Percentiles rank a stretch among this genome's conserved stretches.
These are phyloP conservation scores for Paramisgurnus dabryanus DNA, from an alignment of 2,113 vertebrate genomes.

Conservation along the genomic window DNA sequence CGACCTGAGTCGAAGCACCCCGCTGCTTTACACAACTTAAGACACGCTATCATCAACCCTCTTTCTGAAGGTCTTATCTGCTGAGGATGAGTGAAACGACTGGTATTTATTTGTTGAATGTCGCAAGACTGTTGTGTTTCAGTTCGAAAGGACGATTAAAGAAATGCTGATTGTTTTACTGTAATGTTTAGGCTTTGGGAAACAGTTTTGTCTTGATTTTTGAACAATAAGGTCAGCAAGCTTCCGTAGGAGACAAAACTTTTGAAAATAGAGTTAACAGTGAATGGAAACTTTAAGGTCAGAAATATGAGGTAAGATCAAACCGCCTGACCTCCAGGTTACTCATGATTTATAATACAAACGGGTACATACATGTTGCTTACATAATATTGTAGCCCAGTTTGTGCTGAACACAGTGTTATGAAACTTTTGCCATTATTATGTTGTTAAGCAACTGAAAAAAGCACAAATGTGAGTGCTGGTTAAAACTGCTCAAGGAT, in stretches of 20 bases:
- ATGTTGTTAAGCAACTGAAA: too few species aligned
- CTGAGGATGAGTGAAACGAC: slow-evolving; percentile 3
- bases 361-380: too few species aligned
- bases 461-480: too few species aligned
- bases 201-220: neutral
- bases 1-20: slow-evolving; percentile 8
- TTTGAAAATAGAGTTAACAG: neutral
- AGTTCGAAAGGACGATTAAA: slow-evolving; percentile 1
- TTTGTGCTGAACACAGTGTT: too few species aligned
- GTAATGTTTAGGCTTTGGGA: neutral
- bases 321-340: too few species aligned
- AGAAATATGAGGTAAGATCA: neutral
- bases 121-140: neutral
- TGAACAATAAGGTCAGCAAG: neutral
- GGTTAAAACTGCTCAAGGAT: too few species aligned
- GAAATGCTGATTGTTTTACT: neutral
- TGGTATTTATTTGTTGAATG: neutral
- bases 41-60: slow-evolving; percentile 9
- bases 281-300: neutral
- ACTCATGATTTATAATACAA: too few species aligned
- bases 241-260: slow-evolving; percentile 6
- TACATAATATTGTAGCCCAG: too few species aligned
- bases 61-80: neutral
- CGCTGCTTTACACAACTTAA: slow-evolving; percentile 24
- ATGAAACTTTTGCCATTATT: too few species aligned